Evolutionary conservation across 2,113 vertebrate species (phyloP), one percentile per base, ranked within the genome.

Genomic region (Macquaria australasica): DNA sequence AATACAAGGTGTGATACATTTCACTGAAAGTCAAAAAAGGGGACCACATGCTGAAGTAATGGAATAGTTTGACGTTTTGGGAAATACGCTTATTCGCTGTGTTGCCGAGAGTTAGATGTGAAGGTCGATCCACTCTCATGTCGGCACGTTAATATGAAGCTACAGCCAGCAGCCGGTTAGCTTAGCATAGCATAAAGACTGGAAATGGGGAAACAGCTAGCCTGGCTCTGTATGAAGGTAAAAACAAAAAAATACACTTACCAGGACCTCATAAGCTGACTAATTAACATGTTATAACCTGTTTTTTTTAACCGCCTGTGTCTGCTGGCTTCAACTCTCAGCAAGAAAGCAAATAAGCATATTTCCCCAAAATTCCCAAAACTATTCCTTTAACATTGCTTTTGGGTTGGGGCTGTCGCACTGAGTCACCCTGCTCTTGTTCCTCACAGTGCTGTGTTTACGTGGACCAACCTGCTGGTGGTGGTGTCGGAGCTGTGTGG

Each of bases 401-500:
- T 48, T 48, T 48, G 45, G 11, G 34, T 67, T 53, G 37, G n/a
- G 5, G 39, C 21, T 23, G 20, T 12, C 2, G 28, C 28, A 39
- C 56, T 51, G 31, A 28, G 14, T 48, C 21, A 21, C 34, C 6
- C 48, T 31, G 3, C 43, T 45, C 23, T 68, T 21, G 0, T 71
- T 7, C n/a, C 18, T 53, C 31, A 6, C 86, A 99, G 98, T 72
- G 98, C 98, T 1, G 98, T 99, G 50, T 99, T 99, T 96, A 99
- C 98, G 0, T 99, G 98, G 98, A 99, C 98, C 95, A 99, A 99
- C 95, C 91, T 99, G 92, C 96, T 99, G 12, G 98, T 99, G 94
- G 98, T 99, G 80, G 98, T 99, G 37, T 97, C 98, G 23, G 98
- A 99, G 93, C 95, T 99, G 84, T 98, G 98, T 3, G 98, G 98